Base-by-base conservation (phyloP, 2,797 vertebrate species). In the Enteromius argenteus region DNA sequence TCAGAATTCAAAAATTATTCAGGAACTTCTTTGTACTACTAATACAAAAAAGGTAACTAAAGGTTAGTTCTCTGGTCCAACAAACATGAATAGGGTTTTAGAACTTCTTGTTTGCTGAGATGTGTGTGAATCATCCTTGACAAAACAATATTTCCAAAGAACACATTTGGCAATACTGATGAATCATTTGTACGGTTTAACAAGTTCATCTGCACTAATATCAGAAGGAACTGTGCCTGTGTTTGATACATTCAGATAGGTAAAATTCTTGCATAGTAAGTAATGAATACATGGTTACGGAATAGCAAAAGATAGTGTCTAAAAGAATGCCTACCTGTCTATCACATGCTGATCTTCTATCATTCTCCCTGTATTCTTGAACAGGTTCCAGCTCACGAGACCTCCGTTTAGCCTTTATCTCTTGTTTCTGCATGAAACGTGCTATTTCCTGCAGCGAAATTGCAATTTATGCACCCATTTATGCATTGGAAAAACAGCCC, bases 381-480 rank as follows among this genome's bases (percentile, higher is more conserved):
- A 88, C 90, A 14, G 90, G 91, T 9, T 95, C 94, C 0, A 93
- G 87, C 67, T 94, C 94, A 5, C 86, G 87, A 19, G 95, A 94
- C 46, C 88, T 67, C 15, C 91, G 90, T 75, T 94, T 94, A 0
- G 91, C 89, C 83, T 93, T 94, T 0, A 96, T 92, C 89, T 96
- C 96, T 85, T 95, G 93, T 76, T 94, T 95, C 82, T 96, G 96
- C 79, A 96, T 96, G 66, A 94, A 96, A n/a, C 87, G 94, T 11
- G 96, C 96, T 23, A 96, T 96, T 91, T 96, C 95, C 96, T 96
- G 42, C 3, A 44, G 13, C 5, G 73, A 53, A 62, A 7, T 0
- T 3, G 53, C 21, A 75, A 17, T 58, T 60, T 1, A 51, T n/a
- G 72, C 10, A 49, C 11, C 30, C 17, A 51, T 19, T 58, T 9